phyloP scores from a whole-genome alignment of 2,888 invertebrate genomes.

The Pterostichus madidus region DNA sequence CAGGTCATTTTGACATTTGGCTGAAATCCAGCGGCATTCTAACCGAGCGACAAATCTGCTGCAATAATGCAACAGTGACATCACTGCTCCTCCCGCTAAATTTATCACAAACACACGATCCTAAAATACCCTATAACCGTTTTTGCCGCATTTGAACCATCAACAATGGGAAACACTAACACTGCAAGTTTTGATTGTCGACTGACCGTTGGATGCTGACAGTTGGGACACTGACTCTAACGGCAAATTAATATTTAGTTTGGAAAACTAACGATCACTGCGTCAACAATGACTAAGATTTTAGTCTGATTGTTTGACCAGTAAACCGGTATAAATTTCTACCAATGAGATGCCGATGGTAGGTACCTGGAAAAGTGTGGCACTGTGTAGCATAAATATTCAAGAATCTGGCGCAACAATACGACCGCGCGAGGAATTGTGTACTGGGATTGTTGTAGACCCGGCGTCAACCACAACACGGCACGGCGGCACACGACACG shows the following conservation, averaged over 20 bases:
- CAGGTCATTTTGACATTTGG: slow-evolving; percentile 36
- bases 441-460: neutral
- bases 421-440: neutral
- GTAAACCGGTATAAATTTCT: no score
- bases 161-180: no score
- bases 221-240: no score
- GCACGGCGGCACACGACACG: neutral
- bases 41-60: neutral
- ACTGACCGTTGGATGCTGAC: no score
- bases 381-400: no score
- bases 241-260: no score
- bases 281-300: no score
- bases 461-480: neutral
- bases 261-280: no score
- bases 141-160: neutral
- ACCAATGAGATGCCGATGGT: no score
- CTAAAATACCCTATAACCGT: neutral
- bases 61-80: slow-evolving; percentile 40
- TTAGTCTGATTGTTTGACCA: no score
- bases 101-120: neutral
- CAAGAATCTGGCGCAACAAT: slow-evolving; percentile 2
- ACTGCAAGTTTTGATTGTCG: no score
- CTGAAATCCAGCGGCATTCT: slow-evolving; percentile 8
- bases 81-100: slow-evolving; percentile 37
- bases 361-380: no score